These are phyloP conservation scores for Orthosia gracilis DNA, from an alignment of 2,888 invertebrate species.

Conservation along the genomic window DNA sequence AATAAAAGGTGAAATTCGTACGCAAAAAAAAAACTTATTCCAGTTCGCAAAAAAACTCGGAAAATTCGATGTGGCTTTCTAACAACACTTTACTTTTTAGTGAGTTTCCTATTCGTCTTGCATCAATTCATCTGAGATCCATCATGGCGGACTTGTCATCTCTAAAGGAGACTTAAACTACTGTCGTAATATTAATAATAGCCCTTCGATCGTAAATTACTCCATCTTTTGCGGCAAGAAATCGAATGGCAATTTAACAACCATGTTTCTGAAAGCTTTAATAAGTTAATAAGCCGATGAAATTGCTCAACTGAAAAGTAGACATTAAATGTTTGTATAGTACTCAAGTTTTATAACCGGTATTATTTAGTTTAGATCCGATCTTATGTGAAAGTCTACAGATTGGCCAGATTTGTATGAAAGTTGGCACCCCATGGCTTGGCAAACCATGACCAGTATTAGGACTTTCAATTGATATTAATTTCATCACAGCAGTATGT, in stretches of 20 bases:
- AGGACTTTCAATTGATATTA: too few relatives aligned
- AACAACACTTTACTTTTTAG: neutral
- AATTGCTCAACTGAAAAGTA: conserved; percentile 18
- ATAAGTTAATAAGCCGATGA: conserved; percentile 45
- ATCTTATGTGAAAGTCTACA: neutral
- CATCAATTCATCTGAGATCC: conserved; percentile 2
- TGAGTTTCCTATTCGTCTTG: neutral
- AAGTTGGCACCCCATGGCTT: too few relatives aligned
- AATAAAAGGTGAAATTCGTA: neutral
- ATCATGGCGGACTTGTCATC: neutral
- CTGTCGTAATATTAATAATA: neutral
- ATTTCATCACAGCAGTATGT: too few relatives aligned
- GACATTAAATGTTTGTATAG: conserved; percentile 1
- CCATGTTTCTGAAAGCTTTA: conserved; percentile 26
- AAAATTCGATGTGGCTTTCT: neutral
- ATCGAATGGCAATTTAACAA: conserved; percentile 14
- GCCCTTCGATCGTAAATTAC: conserved; percentile 29
- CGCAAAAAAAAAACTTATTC: too few relatives aligned
- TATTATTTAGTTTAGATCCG: neutral
- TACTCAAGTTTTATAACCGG: neutral
- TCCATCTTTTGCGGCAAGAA: conserved; percentile 9
- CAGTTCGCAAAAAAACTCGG: too few relatives aligned
- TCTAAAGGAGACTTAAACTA: conserved; percentile 5
- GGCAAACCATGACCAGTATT: too few relatives aligned
- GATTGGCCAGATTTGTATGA: too few relatives aligned